Conservation (phyloP, 2,797 vertebrate genomes). For the Clarias fuscus region DNA sequence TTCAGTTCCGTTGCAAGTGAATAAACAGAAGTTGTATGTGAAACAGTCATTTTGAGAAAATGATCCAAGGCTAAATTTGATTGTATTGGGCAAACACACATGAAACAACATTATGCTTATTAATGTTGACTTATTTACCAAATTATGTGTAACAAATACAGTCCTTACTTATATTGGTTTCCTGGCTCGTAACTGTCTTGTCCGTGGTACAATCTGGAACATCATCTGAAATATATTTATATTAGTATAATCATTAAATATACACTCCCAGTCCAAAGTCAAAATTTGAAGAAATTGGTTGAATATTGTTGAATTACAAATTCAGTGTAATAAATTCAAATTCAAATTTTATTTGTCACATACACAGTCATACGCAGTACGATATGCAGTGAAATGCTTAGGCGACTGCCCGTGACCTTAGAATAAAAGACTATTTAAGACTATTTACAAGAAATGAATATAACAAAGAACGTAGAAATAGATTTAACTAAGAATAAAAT, state of each 20-base stretch:
- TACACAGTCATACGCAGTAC: no score
- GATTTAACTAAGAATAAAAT: no score
- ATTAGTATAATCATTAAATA: not conserved
- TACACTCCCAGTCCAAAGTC: not conserved
- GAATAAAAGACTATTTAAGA: no score
- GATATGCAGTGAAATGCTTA: no score
- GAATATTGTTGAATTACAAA: not conserved
- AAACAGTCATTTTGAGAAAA: not conserved
- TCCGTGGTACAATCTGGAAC: not conserved
- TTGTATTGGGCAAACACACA: not conserved
- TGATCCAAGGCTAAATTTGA: not conserved
- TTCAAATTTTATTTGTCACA: no score
- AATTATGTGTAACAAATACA: not conserved
- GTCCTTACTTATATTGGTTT: not conserved
- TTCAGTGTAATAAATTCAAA: not conserved
- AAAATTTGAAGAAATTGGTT: no score
- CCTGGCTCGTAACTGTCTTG: not conserved
- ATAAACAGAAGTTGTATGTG: not conserved
- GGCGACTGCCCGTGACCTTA: no score
- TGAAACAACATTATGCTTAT: not conserved
- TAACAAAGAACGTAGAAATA: no score
- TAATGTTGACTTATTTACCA: not conserved
- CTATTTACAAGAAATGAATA: no score
- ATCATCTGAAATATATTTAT: slow-evolving; percentile 12
- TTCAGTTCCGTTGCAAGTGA: not conserved